Percentiles rank a stretch among this genome's conserved stretches.
Conservation (phyloP, 2,888 invertebrate genomes). For the Brenthis hecate region DNA sequence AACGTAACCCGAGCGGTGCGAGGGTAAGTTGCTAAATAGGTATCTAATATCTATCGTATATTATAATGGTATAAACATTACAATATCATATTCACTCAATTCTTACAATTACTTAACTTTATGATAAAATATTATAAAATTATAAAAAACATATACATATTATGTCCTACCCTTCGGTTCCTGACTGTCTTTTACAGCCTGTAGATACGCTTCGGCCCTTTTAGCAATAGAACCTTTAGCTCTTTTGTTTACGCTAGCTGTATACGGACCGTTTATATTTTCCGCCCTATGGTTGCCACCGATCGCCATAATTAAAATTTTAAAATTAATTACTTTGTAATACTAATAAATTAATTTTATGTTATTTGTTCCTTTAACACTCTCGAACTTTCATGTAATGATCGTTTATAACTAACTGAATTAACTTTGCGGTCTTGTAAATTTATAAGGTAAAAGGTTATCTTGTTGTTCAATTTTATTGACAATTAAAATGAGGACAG, state of each 20-base stretch:
- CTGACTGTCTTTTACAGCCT: constrained; percentile 65
- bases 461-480: constrained; percentile 21
- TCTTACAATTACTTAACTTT: no score
- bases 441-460: constrained; percentile 29
- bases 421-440: constrained; percentile 15
- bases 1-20: no score
- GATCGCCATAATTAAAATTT: constrained; percentile 52
- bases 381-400: constrained; percentile 7
- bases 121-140: not conserved
- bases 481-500: constrained; percentile 17
- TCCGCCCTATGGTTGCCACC: constrained; percentile 59
- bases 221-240: constrained; percentile 61
- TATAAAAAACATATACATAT: not conserved
- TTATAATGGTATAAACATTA: no score
- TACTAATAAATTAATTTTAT: not conserved
- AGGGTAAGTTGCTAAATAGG: no score
- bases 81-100: no score
- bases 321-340: not conserved
- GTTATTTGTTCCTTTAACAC: not conserved
- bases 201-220: constrained; percentile 68
- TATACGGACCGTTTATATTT: constrained; percentile 60
- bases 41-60: no score
- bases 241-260: constrained; percentile 58
- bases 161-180: constrained; percentile 42
- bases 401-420: constrained; percentile 9